Base-by-base conservation (phyloP, 23 tunicate genomes). In the Ascidia mentula region DNA sequence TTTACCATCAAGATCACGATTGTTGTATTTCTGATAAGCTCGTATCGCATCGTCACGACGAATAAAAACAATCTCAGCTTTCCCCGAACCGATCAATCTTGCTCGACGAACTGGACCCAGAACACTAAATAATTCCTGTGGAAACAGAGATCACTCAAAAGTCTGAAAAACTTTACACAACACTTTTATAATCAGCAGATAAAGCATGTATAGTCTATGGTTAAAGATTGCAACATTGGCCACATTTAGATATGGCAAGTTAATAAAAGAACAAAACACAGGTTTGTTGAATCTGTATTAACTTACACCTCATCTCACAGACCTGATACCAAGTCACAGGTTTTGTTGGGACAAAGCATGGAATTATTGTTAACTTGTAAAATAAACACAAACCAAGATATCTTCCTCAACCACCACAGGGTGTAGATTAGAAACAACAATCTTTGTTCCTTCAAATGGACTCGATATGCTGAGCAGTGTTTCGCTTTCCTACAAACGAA, bases 371-470 rank as follows among this genome's bases (percentile, higher is more conserved):
- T n/a, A n/a, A n/a, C n/a, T n/a, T n/a, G n/a, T n/a, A n/a, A n/a
- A n/a, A n/a, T n/a, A n/a, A n/a, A n/a, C n/a, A 60, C 92, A 77
- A 39, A 89, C 89, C 82, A 92, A 60, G 26, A 92, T 87, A 75
- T 92, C 97, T 78, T 92, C 97, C 59, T 87, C 91, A 34, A 90
- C 80, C 22, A 92, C 97, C 33, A 87, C 90, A 1, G 91, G 97
- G 75, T 92, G 97, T 6, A 92, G 85, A 76, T 92, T 92, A 17
- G 86, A 87, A 30, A 92, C 97, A 59, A 75, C 32, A 7, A 92
- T 79, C 60, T 92, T 92, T 18, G 91, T 87, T 69, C 97, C 97
- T 83, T 92, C 97, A 15, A 92, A 73, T 0, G 97, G 97, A 70
- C 97, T 92, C 0, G 79, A 28, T 8, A 74, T 40, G 13, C 32